These are phyloP conservation scores for Diabrotica balteata DNA, from an alignment of 2,888 invertebrate species.

Conservation along the genomic window DNA sequence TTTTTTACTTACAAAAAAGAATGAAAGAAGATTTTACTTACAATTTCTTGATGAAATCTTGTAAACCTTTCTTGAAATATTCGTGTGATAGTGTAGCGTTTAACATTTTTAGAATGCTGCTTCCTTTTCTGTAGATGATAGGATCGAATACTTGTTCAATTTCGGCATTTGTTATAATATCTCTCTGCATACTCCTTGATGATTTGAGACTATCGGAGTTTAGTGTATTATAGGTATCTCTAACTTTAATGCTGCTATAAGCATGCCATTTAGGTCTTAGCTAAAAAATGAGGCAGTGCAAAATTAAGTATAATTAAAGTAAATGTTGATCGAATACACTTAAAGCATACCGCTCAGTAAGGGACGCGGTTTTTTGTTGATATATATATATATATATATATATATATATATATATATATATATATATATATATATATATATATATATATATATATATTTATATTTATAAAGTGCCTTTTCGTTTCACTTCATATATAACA, in stretches of 20 bases:
- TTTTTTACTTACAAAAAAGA: too few relatives aligned
- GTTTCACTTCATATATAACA: too few relatives aligned
- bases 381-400: too few relatives aligned
- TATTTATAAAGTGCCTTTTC: too few relatives aligned
- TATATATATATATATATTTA: too few relatives aligned
- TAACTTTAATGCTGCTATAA: slow-evolving; percentile 63
- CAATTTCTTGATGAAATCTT: slow-evolving; percentile 65
- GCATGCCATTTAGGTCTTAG: slow-evolving; percentile 66
- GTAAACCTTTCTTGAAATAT: slow-evolving; percentile 64
- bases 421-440: too few relatives aligned
- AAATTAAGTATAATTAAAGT: too few relatives aligned
- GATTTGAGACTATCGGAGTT: slow-evolving; percentile 65
- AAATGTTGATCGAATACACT: too few relatives aligned
- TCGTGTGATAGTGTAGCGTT: slow-evolving; percentile 65
- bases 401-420: too few relatives aligned
- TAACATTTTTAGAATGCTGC: slow-evolving; percentile 68
- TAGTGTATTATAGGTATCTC: slow-evolving; percentile 66
- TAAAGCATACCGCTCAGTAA: too few relatives aligned
- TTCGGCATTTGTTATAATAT: slow-evolving; percentile 64
- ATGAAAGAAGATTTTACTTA: slow-evolving; percentile 51
- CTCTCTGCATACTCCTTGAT: slow-evolving; percentile 64
- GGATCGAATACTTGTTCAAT: slow-evolving; percentile 69
- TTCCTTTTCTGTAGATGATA: slow-evolving; percentile 58
- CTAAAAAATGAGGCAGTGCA: slow-evolving; percentile 52
- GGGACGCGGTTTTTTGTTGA: too few relatives aligned